A percentile compares a stretch with the other conserved stretches of the same genome.
Evolutionary conservation across 1,140 invertebrate species (phyloP).

Genomic region (Galleria mellonella): DNA sequence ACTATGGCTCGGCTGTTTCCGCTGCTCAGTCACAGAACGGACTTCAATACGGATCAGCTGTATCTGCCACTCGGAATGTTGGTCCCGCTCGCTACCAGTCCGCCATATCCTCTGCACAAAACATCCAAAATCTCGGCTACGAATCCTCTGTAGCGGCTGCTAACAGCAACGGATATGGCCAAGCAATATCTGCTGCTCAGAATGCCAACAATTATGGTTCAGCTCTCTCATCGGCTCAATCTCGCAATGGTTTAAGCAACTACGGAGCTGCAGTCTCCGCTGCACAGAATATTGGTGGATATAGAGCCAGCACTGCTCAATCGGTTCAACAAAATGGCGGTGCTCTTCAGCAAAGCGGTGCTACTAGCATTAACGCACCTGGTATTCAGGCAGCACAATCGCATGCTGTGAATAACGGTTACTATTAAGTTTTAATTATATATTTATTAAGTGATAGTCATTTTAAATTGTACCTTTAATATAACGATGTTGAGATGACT

Average conservation of each 20-base stretch:
- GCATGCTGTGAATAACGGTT: conserved; percentile 42
- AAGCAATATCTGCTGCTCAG: conserved; percentile 34
- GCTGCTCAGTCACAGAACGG: conserved; percentile 31
- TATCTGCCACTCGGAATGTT: conserved; percentile 22
- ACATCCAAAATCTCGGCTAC: conserved; percentile 19
- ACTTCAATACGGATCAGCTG: conserved; percentile 22
- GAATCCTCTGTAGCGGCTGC: conserved; percentile 29
- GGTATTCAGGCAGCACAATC: conserved; percentile 49
- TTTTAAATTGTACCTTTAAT: background rate
- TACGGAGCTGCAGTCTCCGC: conserved; percentile 36
- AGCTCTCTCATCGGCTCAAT: conserved; percentile 17
- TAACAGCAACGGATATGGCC: conserved; percentile 27
- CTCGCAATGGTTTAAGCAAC: conserved; percentile 10
- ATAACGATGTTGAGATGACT: conserved; percentile 39
- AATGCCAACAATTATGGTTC: conserved; percentile 17
- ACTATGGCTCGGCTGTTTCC: conserved; percentile 33
- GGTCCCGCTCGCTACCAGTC: conserved; percentile 20
- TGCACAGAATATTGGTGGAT: conserved; percentile 33
- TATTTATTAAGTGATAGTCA: conserved; percentile 1
- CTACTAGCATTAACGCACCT: conserved; percentile 45
- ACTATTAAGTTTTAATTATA: conserved; percentile 26
- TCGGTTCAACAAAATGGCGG: conserved; percentile 32
- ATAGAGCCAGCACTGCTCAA: conserved; percentile 39
- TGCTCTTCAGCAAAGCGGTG: conserved; percentile 37
- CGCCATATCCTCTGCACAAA: conserved; percentile 29